Evolutionary conservation across 2,888 invertebrate species (phyloP), one percentile per base, ranked within the genome.

Genomic region (Lepas anatifera): DNA sequence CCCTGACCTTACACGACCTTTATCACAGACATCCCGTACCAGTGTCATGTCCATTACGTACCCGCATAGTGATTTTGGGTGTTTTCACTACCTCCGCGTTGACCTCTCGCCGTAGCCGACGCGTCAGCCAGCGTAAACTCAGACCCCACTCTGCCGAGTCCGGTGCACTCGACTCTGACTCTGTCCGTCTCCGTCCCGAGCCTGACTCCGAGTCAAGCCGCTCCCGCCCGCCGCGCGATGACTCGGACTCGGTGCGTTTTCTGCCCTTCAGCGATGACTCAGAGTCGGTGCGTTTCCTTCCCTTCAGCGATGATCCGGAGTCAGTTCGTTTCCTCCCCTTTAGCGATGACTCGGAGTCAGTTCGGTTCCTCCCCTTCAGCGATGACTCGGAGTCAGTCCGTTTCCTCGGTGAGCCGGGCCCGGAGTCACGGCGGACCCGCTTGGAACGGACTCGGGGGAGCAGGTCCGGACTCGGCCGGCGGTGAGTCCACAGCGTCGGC

Each of bases 31-130:
- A n/a, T n/a, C n/a, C n/a, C n/a, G n/a, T n/a, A n/a, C n/a, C n/a
- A n/a, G n/a, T n/a, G n/a, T n/a, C n/a, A n/a, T n/a, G n/a, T n/a
- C n/a, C n/a, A n/a, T 41, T 16, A 83, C 85, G 83, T 82, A 92
- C 92, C 82, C 93, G 86, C 74, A 85, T 81, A 73, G 83, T 86
- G 64, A 83, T 84, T 67, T 85, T 85, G 0, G 89, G 86, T 13
- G 87, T 84, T 76, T 87, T 86, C 22, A 89, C 86, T 0, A 93
- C 85, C 82, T 95, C 95, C 13, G 85, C 83, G 77, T 92, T 90
- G 1, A 92, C 85, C 72, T 89, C 86, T 77, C 86, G 87, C 67
- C 89, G 83, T 77, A 94, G 81, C 75, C 87, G 87, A 74, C 87
- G 87, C 11, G 90, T 78, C 39, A 93, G 81, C 92, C 92, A 92